phyloP scores from a whole-genome alignment of 2,113 vertebrate genomes.

The Dermatemys mawii region DNA sequence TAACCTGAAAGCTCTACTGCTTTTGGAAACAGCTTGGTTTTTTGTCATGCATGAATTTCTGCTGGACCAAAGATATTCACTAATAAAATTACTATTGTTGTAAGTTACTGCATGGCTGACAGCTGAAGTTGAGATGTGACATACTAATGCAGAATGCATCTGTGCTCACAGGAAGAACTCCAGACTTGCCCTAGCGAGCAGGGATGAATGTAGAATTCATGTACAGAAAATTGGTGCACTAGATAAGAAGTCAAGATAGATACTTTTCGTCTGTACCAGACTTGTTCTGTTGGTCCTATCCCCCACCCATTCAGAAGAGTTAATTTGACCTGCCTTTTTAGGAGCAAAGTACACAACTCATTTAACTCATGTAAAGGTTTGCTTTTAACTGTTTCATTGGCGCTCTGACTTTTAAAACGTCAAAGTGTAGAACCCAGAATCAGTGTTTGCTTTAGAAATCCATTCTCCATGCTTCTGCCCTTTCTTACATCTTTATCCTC shows the following conservation, averaged over 20 bases:
- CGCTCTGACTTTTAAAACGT: background rate
- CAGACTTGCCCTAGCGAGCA: background rate
- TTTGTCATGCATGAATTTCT: constrained; percentile 16
- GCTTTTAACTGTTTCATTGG: background rate
- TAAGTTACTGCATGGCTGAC: constrained; percentile 10
- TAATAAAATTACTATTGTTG: constrained; percentile 34
- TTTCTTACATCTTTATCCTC: background rate
- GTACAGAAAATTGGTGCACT: accelerated
- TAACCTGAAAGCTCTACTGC: constrained; percentile 20
- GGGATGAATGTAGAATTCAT: background rate
- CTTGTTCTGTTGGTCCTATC: background rate
- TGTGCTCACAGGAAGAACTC: background rate
- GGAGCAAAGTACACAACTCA: background rate
- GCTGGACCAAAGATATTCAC: constrained; percentile 21
- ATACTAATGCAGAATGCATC: background rate
- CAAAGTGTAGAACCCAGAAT: background rate
- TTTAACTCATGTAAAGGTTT: accelerated
- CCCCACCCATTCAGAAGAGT: background rate
- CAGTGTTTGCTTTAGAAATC: background rate
- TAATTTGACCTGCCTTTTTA: background rate
- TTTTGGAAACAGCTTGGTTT: constrained; percentile 43
- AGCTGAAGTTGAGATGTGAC: constrained; percentile 31
- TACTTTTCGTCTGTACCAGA: background rate
- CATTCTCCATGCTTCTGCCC: background rate
- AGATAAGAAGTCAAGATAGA: background rate